Base-by-base conservation (phyloP, 2,113 vertebrate genomes). In the Seriola quinqueradiata region DNA sequence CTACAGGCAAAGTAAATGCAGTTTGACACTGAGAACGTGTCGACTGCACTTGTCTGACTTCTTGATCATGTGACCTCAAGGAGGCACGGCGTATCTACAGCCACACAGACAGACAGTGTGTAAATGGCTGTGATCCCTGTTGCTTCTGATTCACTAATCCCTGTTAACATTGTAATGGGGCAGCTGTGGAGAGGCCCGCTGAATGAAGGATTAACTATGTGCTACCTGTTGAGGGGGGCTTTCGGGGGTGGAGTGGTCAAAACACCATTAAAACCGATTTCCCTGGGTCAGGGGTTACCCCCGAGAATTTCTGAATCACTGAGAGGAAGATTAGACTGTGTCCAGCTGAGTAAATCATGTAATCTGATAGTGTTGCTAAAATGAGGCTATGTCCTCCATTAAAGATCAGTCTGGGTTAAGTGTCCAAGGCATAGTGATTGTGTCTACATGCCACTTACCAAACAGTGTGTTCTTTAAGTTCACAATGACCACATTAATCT, bases 301-400 rank as follows among this genome's bases (percentile, higher is more conserved):
- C 75, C 63, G 61, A 81, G 74, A 74, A 58, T 38, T 19, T 66
- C 12, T 68, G 38, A 82, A 64, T 85, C 65, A 55, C 76, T 68
- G 55, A 68, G 58, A 78, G 63, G 67, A 60, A 81, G 87, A 92
- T 93, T 87, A 89, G 50, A 70, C 46, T n/a, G 10, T 8, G 8
- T 16, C 84, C 69, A 77, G 63, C 79, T 64, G 81, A 75, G 84
- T 64, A 86, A 88, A 84, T 80, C 52, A 36, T 59, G 81, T 92
- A 87, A 89, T 87, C 75, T 82, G 73, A 80, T 59, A 64, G 66
- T 60, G 76, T 46, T 75, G 52, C 68, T 89, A 79, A 88, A 86
- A 88, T 4, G 46, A 88, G 73, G 16, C 13, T n/a, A 5, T 0
- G 60, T 76, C 64, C 68, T 82, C 63, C 67, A 66, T 64, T 84